Base-by-base conservation (phyloP, 2,888 invertebrate species). In the Lithophane socia region DNA sequence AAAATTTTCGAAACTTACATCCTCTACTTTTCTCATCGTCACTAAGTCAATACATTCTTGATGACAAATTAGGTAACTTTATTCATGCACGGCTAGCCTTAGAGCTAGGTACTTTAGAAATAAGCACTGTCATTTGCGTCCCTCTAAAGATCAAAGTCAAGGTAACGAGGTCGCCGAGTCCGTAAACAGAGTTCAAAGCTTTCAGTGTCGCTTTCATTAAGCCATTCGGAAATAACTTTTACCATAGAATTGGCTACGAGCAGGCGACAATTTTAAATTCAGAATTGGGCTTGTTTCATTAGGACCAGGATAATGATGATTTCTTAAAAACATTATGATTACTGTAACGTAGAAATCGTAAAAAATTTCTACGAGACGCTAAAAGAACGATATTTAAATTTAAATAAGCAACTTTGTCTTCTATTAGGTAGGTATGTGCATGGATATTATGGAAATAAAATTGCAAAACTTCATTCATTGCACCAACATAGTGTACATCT, bases 111-210 rank as follows among this genome's bases (percentile, higher is more conserved):
- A 54, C 72, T 56, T 84, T 81, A 86, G 85, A 89, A 89, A 89
- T 87, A 88, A 81, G 61, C 71, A 80, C 75, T 88, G 88, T 86
- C 84, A 87, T 83, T 76, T 83, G 73, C 72, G 82, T 79, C 84
- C 85, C 86, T 87, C 80, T 49, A 68, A 82, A 74, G 88, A 88
- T 90, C 90, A 92, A 92, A 92, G 91, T 91, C 91, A 92, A 91
- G 90, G 91, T 87, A 90, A 90, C 86, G 86, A 86, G 87, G 87
- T 87, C 86, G 82, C 69, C 78, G 74, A 77, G 76, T 21, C 63
- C 58, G 58, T 73, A 60, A 72, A 67, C 64, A n/a, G 58, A 58
- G 70, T 60, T 77, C 74, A 80, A 58, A 65, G 79, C 70, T 76
- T 77, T 61, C 68, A 74, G 75, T 61, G 70, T 67, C 76, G 68